Conservation (phyloP, 1,140 invertebrate species). For the Neodiprion pinetum region DNA sequence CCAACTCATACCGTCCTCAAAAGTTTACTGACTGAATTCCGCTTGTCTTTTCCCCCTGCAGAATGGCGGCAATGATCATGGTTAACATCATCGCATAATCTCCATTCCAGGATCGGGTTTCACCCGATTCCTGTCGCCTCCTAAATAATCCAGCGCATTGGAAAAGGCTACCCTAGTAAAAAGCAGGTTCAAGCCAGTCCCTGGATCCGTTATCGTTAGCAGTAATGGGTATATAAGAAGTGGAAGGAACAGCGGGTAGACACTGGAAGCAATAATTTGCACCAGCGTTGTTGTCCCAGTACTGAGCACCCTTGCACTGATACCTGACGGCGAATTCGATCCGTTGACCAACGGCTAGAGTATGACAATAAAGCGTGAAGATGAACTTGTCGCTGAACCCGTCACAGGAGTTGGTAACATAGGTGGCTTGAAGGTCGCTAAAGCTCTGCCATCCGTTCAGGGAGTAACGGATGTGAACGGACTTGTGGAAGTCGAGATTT, state of each 20-base stretch:
- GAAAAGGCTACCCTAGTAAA: neutral
- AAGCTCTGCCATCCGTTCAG: slow-evolving; percentile 86
- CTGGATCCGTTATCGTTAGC: slow-evolving; percentile 13
- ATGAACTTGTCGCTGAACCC: slow-evolving; percentile 91
- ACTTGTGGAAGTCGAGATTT: slow-evolving; percentile 92
- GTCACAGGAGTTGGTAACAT: slow-evolving; percentile 89
- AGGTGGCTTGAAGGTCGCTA: slow-evolving; percentile 82
- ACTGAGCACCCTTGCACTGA: slow-evolving; percentile 81
- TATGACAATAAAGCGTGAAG: slow-evolving; percentile 77
- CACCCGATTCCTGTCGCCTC: too few species aligned
- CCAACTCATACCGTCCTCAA: too few species aligned
- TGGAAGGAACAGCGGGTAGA: slow-evolving; percentile 61
- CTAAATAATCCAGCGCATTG: too few species aligned
- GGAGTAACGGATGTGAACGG: slow-evolving; percentile 85
- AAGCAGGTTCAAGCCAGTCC: neutral
- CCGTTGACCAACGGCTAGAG: slow-evolving; percentile 74
- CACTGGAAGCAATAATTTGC: slow-evolving; percentile 87
- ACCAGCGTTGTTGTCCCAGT: slow-evolving; percentile 90
- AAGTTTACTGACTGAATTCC: too few species aligned
- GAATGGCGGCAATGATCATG: too few species aligned
- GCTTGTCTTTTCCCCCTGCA: too few species aligned
- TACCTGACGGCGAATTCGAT: slow-evolving; percentile 86
- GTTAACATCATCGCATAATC: too few species aligned
- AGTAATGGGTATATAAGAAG: slow-evolving; percentile 42
- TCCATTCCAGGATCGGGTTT: too few species aligned